Evolutionary conservation across 1,140 invertebrate species (phyloP).

Genomic region (Lepidostoma basale): DNA sequence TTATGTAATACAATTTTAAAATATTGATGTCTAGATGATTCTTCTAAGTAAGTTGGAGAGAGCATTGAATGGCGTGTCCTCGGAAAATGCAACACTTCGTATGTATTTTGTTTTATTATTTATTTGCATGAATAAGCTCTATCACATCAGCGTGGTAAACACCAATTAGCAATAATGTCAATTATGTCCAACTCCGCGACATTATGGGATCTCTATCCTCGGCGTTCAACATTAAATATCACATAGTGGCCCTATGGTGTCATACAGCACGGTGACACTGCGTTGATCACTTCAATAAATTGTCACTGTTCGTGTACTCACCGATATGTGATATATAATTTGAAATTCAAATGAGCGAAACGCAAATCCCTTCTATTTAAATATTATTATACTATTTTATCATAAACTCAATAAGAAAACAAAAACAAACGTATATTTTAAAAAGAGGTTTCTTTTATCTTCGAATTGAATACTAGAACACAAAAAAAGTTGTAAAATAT

Average conservation of each 20-base stretch:
- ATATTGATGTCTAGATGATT: slow-evolving; percentile 21
- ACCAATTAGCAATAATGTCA: too few species aligned
- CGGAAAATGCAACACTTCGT: not conserved
- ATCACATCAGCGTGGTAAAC: too few species aligned
- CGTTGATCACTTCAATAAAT: slow-evolving; percentile 10
- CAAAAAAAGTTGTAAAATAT: slow-evolving; percentile 43
- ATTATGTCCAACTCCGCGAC: too few species aligned
- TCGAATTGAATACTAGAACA: slow-evolving; percentile 34
- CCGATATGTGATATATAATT: slow-evolving; percentile 34
- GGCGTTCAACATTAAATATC: slow-evolving; percentile 25
- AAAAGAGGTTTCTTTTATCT: slow-evolving; percentile 39
- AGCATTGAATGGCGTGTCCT: slow-evolving; percentile 1
- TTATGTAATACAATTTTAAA: slow-evolving; percentile 4
- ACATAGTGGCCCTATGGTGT: slow-evolving; percentile 42
- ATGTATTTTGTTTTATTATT: too few species aligned
- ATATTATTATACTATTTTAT: too few species aligned
- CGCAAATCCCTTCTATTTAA: too few species aligned
- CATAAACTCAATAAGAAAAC: too few species aligned
- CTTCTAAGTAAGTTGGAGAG: not conserved
- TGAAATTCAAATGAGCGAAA: too few species aligned
- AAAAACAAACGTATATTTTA: too few species aligned
- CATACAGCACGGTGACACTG: slow-evolving; percentile 29
- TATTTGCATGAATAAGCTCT: too few species aligned
- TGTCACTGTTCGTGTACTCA: slow-evolving; percentile 32
- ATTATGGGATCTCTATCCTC: too few species aligned